Percentiles rank a stretch among this genome's conserved stretches.
phyloP scores from a whole-genome alignment of 2,888 invertebrate genomes.

The Drosophila mulleri region DNA sequence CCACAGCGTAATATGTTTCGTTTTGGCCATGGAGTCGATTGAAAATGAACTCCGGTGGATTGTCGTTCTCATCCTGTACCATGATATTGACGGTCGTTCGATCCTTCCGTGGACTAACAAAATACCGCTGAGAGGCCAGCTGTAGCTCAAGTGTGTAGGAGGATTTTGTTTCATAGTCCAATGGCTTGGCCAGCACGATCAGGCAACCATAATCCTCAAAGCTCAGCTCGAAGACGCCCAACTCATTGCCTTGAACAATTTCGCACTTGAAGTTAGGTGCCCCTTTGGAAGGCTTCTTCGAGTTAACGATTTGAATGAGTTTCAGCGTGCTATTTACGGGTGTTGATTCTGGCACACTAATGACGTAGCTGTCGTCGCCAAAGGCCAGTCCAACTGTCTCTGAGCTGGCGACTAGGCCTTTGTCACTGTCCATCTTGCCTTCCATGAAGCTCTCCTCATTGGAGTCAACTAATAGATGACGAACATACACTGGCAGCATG shows the following conservation, averaged over 20 bases:
- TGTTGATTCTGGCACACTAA: constrained; percentile 90
- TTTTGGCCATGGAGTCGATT: constrained; percentile 88
- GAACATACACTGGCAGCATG: constrained; percentile 92
- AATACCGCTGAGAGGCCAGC: constrained; percentile 92
- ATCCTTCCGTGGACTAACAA: constrained; percentile 91
- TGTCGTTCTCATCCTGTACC: constrained; percentile 95
- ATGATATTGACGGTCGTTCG: constrained; percentile 92
- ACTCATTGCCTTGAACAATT: constrained; percentile 91
- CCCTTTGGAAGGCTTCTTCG: constrained; percentile 81
- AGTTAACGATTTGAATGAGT: constrained; percentile 84
- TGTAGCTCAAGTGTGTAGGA: constrained; percentile 91
- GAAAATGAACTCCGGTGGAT: constrained; percentile 92
- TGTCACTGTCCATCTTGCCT: constrained; percentile 58
- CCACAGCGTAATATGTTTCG: constrained; percentile 92
- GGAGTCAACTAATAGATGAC: constrained; percentile 91
- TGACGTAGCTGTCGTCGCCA: constrained; percentile 93
- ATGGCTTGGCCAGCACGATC: constrained; percentile 88
- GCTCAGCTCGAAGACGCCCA: constrained; percentile 88
- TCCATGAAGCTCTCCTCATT: constrained; percentile 85
- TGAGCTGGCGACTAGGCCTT: constrained; percentile 79
- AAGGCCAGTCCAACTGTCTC: constrained; percentile 90
- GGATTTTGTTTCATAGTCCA: constrained; percentile 92
- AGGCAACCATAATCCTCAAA: constrained; percentile 94
- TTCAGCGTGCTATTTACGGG: constrained; percentile 84
- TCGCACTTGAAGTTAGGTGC: constrained; percentile 89